phyloP scores from a whole-genome alignment of 2,113 vertebrate genomes.

The Pomatorhinus ruficollis region DNA sequence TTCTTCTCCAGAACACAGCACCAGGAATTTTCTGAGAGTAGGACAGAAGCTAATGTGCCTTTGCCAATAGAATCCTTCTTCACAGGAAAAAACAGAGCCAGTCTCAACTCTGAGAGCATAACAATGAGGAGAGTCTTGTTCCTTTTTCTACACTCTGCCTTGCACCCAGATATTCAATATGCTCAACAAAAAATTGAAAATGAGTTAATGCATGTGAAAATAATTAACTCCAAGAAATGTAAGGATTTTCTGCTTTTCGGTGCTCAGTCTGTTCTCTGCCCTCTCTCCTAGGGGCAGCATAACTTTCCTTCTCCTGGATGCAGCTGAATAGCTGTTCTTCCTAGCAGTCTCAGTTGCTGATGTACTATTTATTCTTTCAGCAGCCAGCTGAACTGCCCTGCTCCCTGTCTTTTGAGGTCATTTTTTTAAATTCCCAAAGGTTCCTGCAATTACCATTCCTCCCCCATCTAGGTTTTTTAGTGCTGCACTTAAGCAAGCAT shows the following conservation, averaged over 20 bases:
- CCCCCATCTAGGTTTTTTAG: neutral
- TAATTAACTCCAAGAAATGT: neutral
- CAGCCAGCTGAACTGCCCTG: neutral
- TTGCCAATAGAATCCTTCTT: neutral
- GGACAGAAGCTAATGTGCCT: neutral
- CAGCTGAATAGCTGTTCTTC: neutral
- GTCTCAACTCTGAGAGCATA: neutral
- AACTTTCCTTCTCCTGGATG: neutral
- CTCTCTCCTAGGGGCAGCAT: neutral
- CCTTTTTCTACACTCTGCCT: neutral
- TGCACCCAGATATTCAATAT: neutral
- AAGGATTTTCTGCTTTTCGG: neutral
- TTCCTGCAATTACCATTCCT: neutral
- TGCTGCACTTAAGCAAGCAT: neutral
- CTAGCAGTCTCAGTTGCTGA: neutral
- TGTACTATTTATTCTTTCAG: neutral
- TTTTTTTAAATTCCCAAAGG: conserved; percentile 1
- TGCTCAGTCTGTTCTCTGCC: neutral
- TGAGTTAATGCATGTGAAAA: neutral
- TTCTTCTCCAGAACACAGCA: neutral
- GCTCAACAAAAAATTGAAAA: neutral
- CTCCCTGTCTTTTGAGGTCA: neutral
- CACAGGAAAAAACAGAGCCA: neutral
- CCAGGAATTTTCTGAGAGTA: neutral
- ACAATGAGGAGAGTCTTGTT: neutral